Evolutionary conservation across 2,888 invertebrate genomes (phyloP).

Genomic region (Mesoligia furuncula): DNA sequence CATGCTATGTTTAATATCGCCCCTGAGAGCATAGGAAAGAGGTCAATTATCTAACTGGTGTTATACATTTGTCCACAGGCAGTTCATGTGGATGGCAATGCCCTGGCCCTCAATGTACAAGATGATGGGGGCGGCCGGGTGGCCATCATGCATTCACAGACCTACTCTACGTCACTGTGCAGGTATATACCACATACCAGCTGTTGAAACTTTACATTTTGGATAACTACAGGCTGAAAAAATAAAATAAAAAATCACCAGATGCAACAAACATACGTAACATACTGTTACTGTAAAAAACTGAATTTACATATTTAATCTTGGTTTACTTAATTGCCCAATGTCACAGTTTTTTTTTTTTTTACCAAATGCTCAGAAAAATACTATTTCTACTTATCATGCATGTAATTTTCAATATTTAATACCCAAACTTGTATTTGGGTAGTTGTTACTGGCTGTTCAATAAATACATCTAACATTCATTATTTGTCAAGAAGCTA

Average conservation of each 20-base stretch:
- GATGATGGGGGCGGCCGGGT: constrained; percentile 82
- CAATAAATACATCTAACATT: neutral
- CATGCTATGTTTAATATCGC: neutral
- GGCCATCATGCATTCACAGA: constrained; percentile 85
- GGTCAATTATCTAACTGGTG: neutral
- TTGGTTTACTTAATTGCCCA: neutral
- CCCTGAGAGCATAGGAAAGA: neutral
- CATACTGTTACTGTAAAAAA: neutral
- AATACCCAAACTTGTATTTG: neutral
- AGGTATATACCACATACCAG: constrained; percentile 70
- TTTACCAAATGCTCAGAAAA: too few species aligned
- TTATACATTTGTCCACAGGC: constrained; percentile 71
- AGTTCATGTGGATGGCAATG: constrained; percentile 83
- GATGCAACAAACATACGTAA: neutral
- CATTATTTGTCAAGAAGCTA: neutral
- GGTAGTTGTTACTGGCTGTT: neutral
- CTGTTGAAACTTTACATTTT: neutral
- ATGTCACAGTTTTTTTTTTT: neutral
- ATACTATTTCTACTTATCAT: neutral
- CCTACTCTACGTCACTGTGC: constrained; percentile 84
- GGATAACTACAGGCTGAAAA: neutral
- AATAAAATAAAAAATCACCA: too few species aligned
- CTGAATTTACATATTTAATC: neutral
- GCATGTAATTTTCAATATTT: neutral
- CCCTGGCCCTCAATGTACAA: constrained; percentile 81